Base-by-base conservation (phyloP, 2,888 invertebrate species). In the Cylindroiulus punctatus region DNA sequence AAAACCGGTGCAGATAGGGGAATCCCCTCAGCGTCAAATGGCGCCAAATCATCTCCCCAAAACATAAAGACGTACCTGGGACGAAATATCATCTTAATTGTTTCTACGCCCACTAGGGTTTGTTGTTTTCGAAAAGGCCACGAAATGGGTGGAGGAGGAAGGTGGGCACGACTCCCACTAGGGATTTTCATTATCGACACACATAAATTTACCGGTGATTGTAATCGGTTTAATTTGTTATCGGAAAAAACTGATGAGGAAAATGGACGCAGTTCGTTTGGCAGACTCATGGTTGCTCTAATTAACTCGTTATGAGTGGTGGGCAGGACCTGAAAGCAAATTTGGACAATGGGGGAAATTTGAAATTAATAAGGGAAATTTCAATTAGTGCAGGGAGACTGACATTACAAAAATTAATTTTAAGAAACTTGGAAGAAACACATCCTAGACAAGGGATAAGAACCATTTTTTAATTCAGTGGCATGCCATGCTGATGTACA, bases 21-120 rank as follows among this genome's bases (percentile, higher is more conserved):
- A 76, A 76, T 76, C 17, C 76, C 76, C 76, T 30, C 76, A 76
- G 76, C 76, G 76, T 76, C 14, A 76, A 76, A 76, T 76, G 76
- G 76, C 76, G 76, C 76, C 76, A 30, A 76, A 76, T 76, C 76
- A 76, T 76, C 76, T 30, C 30, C 76, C 30, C 12, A 30, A 30
- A 76, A 76, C 76, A 76, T 76, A 76, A 30, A 76, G 76, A 76
- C 76, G 76, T 76, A 76, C 30, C 76, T 76, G 76, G 10, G 76
- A 30, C 26, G 76, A 76, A 76, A 76, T 76, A 76, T 76, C 76
- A 76, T 76, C 76, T 76, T 76, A 76, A 76, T 76, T 76, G 76
- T 76, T 76, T 76, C 26, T 76, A 76, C 76, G 76, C 76, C 76
- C 76, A 30, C 76, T 76, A 22, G 30, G 76, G 76, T 76, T 30